Percentiles rank a stretch among this genome's conserved stretches.
Conservation (phyloP, 2,113 vertebrate species). For the Pica pica region DNA sequence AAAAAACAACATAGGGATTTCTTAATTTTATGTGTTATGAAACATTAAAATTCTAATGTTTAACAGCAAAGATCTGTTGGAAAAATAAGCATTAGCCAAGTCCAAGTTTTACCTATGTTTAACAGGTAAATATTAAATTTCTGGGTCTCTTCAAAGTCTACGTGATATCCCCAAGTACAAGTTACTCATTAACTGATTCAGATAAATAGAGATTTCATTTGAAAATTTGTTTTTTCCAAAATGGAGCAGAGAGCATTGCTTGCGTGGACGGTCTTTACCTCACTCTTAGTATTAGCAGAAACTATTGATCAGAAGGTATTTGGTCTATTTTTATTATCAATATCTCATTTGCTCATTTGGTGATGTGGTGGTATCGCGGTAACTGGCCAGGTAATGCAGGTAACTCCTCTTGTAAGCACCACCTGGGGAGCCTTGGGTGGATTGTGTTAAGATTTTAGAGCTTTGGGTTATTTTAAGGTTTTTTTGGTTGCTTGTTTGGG, state of each 20-base stretch:
- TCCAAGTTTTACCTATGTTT: not conserved
- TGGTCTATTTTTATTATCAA: not conserved
- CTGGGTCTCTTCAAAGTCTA: constrained; percentile 6
- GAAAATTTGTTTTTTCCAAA: constrained; percentile 11
- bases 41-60: not conserved
- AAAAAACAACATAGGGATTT: not conserved
- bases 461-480: not conserved
- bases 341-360: not conserved
- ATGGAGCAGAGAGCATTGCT: constrained; percentile 31
- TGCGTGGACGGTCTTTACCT: constrained; percentile 10
- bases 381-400: not conserved
- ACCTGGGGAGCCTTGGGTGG: not conserved
- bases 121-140: constrained; percentile 41
- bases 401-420: not conserved
- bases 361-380: accelerated
- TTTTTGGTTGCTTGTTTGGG: not conserved
- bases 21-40: not conserved
- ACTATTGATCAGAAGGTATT: constrained; percentile 46
- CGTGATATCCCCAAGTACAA: not conserved
- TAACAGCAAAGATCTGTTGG: not conserved
- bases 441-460: not conserved
- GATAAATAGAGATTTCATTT: not conserved
- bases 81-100: not conserved
- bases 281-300: not conserved
- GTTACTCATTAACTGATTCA: constrained; percentile 62